A percentile compares a stretch with the other conserved stretches of the same genome.
These are phyloP conservation scores for Myotis yumanensis DNA, from an alignment of 2,113 vertebrate species.

Conservation along the genomic window DNA sequence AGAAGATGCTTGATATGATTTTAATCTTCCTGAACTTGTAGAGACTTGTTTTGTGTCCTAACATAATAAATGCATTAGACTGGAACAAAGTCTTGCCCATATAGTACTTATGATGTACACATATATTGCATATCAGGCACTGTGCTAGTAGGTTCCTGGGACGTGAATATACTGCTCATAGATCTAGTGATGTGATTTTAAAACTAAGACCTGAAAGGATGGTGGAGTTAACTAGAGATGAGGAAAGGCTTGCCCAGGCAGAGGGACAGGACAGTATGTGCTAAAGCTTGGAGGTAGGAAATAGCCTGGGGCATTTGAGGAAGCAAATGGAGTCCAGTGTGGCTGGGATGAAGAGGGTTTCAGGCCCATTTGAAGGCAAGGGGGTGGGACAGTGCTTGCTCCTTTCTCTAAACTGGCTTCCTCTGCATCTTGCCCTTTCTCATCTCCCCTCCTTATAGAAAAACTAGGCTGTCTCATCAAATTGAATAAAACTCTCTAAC, in stretches of 20 bases:
- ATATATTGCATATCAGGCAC: rapidly evolving
- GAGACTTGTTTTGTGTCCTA: no score
- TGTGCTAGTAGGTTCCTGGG: neutral
- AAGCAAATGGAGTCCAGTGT: rapidly evolving
- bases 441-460: neutral
- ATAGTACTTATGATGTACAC: rapidly evolving
- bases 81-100: neutral
- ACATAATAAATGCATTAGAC: neutral
- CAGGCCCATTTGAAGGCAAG: neutral
- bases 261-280: neutral
- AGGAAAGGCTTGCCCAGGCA: neutral
- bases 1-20: no score
- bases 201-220: neutral
- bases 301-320: neutral
- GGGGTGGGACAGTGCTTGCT: neutral
- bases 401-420: neutral
- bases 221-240: neutral
- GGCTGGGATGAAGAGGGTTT: neutral
- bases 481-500: slow-evolving; percentile 39
- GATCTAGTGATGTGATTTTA: neutral
- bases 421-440: neutral
- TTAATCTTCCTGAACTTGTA: no score
- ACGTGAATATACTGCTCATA: neutral
- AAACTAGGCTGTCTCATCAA: slow-evolving; percentile 8
- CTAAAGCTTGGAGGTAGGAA: neutral